Conservation (phyloP, 2,797 vertebrate species). For the Calcarius lapponicus region DNA sequence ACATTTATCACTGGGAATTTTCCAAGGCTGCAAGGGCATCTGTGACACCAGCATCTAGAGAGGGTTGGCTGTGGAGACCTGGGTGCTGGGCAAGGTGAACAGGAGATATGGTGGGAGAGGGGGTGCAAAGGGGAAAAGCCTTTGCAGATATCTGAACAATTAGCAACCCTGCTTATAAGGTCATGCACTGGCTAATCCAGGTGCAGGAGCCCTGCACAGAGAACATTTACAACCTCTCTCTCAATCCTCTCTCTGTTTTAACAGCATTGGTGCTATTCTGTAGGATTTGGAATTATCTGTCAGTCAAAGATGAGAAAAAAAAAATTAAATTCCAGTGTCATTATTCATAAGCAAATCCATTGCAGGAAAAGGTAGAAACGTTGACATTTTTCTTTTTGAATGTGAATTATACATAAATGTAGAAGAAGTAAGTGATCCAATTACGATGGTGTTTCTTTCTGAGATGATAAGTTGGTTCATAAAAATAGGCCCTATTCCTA, state of each 20-base stretch:
- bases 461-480: constrained; percentile 74
- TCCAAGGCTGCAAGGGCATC: neutral
- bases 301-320: constrained; percentile 54
- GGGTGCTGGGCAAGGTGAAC: neutral
- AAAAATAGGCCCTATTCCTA: constrained; percentile 73
- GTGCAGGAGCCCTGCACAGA: constrained; percentile 47
- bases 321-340: constrained; percentile 46
- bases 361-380: constrained; percentile 54
- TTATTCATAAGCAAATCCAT: constrained; percentile 69
- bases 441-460: constrained; percentile 52
- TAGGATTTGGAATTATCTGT: constrained; percentile 64
- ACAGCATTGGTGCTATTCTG: constrained; percentile 35
- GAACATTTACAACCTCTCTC: constrained; percentile 31
- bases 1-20: neutral
- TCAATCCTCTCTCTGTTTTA: constrained; percentile 61
- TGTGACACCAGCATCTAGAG: neutral
- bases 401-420: constrained; percentile 64
- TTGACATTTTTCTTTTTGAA: constrained; percentile 53
- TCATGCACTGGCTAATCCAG: constrained; percentile 31
- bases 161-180: constrained; percentile 62
- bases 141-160: neutral
- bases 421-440: constrained; percentile 64
- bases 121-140: neutral
- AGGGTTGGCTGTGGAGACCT: neutral
- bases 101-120: neutral